Evolutionary conservation across 2,113 vertebrate species (phyloP).

Genomic region (Tamias sibiricus): DNA sequence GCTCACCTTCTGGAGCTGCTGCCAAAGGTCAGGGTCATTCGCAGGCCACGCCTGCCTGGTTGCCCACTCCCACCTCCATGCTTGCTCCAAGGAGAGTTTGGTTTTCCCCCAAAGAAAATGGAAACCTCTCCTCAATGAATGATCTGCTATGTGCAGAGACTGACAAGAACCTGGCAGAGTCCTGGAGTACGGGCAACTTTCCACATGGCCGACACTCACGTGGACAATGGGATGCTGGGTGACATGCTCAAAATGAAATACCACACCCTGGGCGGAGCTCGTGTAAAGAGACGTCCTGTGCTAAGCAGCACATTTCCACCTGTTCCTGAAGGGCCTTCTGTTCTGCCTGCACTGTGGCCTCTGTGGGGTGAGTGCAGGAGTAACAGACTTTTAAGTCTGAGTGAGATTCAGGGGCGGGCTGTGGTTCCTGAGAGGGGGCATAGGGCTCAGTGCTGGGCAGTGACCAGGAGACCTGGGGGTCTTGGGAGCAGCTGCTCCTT

Average conservation of each 20-base stretch:
- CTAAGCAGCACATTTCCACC: constrained; percentile 42
- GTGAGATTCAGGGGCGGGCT: constrained; percentile 61
- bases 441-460: constrained; percentile 32
- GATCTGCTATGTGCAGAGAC: background rate
- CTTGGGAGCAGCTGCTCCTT: background rate
- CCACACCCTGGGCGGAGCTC: fast-evolving
- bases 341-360: constrained; percentile 84
- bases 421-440: constrained; percentile 20
- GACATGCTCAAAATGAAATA: background rate
- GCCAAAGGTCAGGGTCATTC: fast-evolving
- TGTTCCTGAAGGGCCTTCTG: constrained; percentile 62
- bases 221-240: fast-evolving
- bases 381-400: constrained; percentile 82
- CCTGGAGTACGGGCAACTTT: background rate
- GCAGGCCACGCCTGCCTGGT: too few species aligned
- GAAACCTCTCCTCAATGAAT: background rate
- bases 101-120: background rate
- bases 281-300: background rate
- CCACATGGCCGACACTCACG: fast-evolving
- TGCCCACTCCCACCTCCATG: fast-evolving
- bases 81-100: background rate
- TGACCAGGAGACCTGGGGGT: constrained; percentile 34
- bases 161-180: background rate
- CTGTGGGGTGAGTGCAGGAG: constrained; percentile 76
- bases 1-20: fast-evolving